A percentile compares a stretch with the other conserved stretches of the same genome.
Evolutionary conservation across 2,797 vertebrate species (phyloP).

Genomic region (Petrocephalus schoutedeni): DNA sequence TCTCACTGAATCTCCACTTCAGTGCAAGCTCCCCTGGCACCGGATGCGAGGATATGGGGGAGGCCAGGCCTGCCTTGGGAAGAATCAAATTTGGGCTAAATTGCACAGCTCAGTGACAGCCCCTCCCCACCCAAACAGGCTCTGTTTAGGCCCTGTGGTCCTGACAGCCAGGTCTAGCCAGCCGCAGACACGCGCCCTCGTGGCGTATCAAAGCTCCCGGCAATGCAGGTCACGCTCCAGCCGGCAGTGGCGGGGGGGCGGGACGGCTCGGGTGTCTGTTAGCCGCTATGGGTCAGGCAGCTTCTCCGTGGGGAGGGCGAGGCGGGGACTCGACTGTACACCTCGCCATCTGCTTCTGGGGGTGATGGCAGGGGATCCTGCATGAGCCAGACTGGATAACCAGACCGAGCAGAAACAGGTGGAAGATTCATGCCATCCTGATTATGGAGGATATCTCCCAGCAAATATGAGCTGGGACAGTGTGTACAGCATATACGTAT

Average conservation of each 20-base stretch:
- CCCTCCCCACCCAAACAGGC: neutral
- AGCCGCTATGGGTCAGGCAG: constrained; percentile 7
- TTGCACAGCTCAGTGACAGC: neutral
- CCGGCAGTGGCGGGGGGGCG: neutral
- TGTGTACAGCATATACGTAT: no score
- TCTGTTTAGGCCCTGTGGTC: neutral
- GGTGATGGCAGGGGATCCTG: neutral
- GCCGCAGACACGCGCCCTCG: neutral
- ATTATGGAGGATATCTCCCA: neutral
- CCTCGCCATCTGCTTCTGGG: constrained; percentile 10
- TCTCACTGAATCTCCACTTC: neutral
- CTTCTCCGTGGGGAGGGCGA: constrained; percentile 5
- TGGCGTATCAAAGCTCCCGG: neutral
- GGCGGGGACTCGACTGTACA: neutral
- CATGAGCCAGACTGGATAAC: neutral
- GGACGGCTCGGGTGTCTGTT: constrained; percentile 9
- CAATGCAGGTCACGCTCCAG: constrained; percentile 11
- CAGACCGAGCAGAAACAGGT: neutral
- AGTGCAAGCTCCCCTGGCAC: neutral
- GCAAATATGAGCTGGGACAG: neutral
- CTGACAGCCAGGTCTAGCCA: neutral
- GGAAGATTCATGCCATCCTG: neutral
- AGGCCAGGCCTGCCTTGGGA: neutral
- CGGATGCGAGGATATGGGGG: neutral
- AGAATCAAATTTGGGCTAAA: constrained; percentile 1